Conservation (phyloP, 2,113 vertebrate genomes). For the Ceyx cyanopectus region DNA sequence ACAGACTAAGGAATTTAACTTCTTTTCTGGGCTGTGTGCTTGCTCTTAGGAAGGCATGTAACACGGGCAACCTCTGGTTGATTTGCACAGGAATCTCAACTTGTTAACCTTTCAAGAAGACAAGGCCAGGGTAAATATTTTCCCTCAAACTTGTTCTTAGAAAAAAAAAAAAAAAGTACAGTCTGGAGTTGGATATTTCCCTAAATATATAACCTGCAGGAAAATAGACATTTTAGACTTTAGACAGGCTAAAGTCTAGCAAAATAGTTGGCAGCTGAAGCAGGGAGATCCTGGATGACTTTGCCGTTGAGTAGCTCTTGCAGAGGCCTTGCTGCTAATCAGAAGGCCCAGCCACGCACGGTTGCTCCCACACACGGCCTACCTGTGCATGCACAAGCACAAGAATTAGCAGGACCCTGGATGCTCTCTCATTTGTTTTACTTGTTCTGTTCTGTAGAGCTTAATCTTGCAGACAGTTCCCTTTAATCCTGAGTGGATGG, state of each 20-base stretch:
- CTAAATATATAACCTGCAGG: neutral
- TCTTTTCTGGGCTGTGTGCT: neutral
- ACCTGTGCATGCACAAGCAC: neutral
- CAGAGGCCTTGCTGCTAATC: neutral
- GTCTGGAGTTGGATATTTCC: neutral
- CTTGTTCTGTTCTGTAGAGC: conserved; percentile 25
- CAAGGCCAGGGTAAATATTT: neutral
- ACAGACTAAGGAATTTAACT: neutral
- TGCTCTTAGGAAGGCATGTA: neutral
- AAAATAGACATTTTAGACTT: neutral
- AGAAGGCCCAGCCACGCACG: rapidly evolving
- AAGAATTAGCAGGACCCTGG: conserved; percentile 11
- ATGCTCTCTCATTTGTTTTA: conserved; percentile 30
- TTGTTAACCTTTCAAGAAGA: neutral
- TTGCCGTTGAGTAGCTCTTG: neutral
- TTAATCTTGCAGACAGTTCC: conserved; percentile 13
- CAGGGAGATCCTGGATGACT: neutral
- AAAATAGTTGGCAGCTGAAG: neutral
- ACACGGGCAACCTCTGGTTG: neutral
- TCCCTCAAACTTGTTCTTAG: neutral
- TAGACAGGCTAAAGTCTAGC: neutral
- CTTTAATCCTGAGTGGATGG: conserved; percentile 32
- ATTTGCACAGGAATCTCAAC: neutral
- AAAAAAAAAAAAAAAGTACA: rapidly evolving
- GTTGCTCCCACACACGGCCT: neutral